Percentiles rank a stretch among this genome's conserved stretches.
Evolutionary conservation across 2,113 vertebrate genomes (phyloP).

Genomic region (Pao palembangensis): DNA sequence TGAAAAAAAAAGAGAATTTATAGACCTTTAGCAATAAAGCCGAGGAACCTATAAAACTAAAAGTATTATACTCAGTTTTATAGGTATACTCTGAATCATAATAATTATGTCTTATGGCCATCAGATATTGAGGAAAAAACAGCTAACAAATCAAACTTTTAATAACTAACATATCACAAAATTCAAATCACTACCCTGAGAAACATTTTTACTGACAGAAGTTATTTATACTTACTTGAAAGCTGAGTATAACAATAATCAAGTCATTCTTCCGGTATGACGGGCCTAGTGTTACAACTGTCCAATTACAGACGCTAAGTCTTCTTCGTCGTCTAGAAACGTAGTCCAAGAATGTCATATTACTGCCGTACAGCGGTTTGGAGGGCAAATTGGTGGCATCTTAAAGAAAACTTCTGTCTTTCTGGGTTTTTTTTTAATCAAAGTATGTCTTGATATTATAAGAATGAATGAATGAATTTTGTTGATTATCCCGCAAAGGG

Average conservation of each 20-base stretch:
- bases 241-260: slow-evolving; percentile 20
- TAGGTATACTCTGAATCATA: too few relatives aligned
- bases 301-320: slow-evolving; percentile 40
- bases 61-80: background rate
- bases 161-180: too few relatives aligned
- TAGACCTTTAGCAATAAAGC: too few relatives aligned
- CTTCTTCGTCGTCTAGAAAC: slow-evolving; percentile 15
- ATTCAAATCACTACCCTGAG: background rate
- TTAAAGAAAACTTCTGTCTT: too few relatives aligned
- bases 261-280: slow-evolving; percentile 63
- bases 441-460: too few relatives aligned
- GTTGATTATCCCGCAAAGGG: too few relatives aligned
- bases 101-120: background rate
- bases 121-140: background rate
- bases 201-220: background rate
- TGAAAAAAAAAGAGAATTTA: too few relatives aligned
- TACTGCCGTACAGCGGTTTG: background rate
- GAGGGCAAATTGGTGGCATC: background rate
- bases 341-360: background rate
- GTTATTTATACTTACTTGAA: slow-evolving; percentile 30
- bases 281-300: background rate
- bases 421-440: too few relatives aligned
- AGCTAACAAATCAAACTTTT: too few relatives aligned
- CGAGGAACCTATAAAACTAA: too few relatives aligned
- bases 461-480: too few relatives aligned